Evolutionary conservation across 2,797 vertebrate species (phyloP), one percentile per base, ranked within the genome.

Genomic region (Megalops cyprinoides): DNA sequence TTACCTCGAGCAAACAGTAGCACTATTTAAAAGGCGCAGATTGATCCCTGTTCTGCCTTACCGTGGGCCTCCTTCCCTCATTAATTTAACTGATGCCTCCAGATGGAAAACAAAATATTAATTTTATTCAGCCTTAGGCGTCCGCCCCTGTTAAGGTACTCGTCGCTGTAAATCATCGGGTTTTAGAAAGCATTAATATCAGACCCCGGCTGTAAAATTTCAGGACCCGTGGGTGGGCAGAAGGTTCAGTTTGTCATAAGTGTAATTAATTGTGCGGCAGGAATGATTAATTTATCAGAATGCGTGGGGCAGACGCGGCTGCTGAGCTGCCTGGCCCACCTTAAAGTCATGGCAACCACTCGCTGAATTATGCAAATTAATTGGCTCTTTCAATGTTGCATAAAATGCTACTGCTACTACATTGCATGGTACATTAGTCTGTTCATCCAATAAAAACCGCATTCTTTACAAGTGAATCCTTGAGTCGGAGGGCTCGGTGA

Each of bases 71-170:
- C 94, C 93, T 94, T 97, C 96, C 96, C 95, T 98, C 97, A 98
- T 99, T 98, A 98, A 98, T 98, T 98, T 97, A 96, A 94, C 96
- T 96, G 96, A 98, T 97, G 97, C 95, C 95, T 97, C 97, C 98
- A 98, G 96, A 98, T 99, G 98, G 97, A 95, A 97, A 98, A 96
- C 95, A 81, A 98, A 98, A 98, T 98, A 98, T 98, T 97, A 99
- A 98, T 98, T 98, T 98, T 97, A 96, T 97, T 97, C 96, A 95
- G 96, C 97, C 98, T 96, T 94, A 97, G 97, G 97, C 97, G 91
- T 86, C 92, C 94, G 94, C 95, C 94, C 96, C 91, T 94, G 92
- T 96, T 96, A 97, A 98, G 97, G 97, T 98, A 95, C 93, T 97
- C 42, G 42, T 49, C 10, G 42, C 95, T 93, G 94, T 97, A 97